Base-by-base conservation (phyloP, 2,888 invertebrate species). In the Chrysolina oricalcia region DNA sequence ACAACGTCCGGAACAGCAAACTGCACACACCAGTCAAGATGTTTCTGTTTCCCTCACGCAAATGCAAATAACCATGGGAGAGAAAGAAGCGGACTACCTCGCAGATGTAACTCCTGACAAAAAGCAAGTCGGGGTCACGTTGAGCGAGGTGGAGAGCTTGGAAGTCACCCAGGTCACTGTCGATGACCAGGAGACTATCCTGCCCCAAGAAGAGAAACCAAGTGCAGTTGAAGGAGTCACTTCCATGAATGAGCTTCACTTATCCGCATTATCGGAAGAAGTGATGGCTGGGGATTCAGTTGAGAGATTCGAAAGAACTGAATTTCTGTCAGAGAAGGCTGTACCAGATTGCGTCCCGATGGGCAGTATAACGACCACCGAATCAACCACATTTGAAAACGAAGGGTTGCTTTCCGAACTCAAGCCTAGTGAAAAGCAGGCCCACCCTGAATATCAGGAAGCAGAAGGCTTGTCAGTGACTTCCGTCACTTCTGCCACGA, bases 211-310 rank as follows among this genome's bases (percentile, higher is more conserved):
- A 56, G 85, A 88, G 81, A 81, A 83, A 71, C 89, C 90, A n/a
- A 85, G 89, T 76, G 84, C 87, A 72, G 89, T 87, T 43, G 90
- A 87, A 83, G 93, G 93, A 19, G 90, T 88, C 70, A 73, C 91
- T 41, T 90, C 91, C 70, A 85, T 93, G 50, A 59, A 59, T 35
- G 87, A 90, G 56, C 88, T 91, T 17, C 90, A 91, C 79, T 89
- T 87, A 78, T 92, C 93, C 82, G 93, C 93, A 17, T 85, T 92
- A 71, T 90, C 90, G 68, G 90, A 90, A 80, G 91, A 93, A 90
- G 88, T 91, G 35, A 87, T 91, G 66, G 85, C 92, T 15, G 88
- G 90, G 73, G 87, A 90, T 74, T 81, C 85, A 4, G 81, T 90
- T 5, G 78, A 84, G 46, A 80, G 86, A 76, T 78, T 85, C 6